Evolutionary conservation across 2,113 vertebrate genomes (phyloP), one percentile per base, ranked within the genome.

Genomic region (Cromileptes altivelis): DNA sequence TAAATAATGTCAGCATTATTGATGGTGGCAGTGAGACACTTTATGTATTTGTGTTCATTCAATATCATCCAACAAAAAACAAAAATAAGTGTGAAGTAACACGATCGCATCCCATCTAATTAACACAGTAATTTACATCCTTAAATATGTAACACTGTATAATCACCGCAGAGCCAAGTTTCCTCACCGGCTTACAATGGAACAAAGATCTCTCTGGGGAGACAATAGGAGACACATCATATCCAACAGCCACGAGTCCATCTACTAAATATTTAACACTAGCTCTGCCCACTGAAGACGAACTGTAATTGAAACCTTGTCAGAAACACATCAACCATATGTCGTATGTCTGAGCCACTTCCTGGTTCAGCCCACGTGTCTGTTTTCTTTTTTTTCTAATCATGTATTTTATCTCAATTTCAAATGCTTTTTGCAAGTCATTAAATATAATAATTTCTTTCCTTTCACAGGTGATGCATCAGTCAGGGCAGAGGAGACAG

Each of bases 391-490:
- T 33, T 23, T 1, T 49, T 57, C 23, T 14, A 68, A 13, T 27
- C 3, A 14, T 47, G 3, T 17, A 4, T 33, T 55, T 23, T 6
- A 40, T 27, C 25, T 69, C 10, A 0, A 13, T 57, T 64, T 70
- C 21, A 14, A 4, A 49, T 42, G 4, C 9, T 8, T 45, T 68
- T 50, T 53, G 10, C 18, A 61, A 18, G 4, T 61, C 4, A 11
- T 45, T 64, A 49, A 71, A 69, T 75, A 6, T 14, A 71, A 50
- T 37, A 0, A 27, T 42, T 65, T 73, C 11, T 84, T 5, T 52
- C 1, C 27, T 76, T 76, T 77, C 15, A 55, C 19, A 95, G 92
- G 94, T 61, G 89, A 94, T 76, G 64, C 67, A 17, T 90, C 93
- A 14, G n/a, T 88, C 68, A 82, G 47, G 33, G 91, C 89, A 53